Evolutionary conservation across 2,797 vertebrate species (phyloP), one percentile per base, ranked within the genome.

Genomic region (Bradypodion ventrale): DNA sequence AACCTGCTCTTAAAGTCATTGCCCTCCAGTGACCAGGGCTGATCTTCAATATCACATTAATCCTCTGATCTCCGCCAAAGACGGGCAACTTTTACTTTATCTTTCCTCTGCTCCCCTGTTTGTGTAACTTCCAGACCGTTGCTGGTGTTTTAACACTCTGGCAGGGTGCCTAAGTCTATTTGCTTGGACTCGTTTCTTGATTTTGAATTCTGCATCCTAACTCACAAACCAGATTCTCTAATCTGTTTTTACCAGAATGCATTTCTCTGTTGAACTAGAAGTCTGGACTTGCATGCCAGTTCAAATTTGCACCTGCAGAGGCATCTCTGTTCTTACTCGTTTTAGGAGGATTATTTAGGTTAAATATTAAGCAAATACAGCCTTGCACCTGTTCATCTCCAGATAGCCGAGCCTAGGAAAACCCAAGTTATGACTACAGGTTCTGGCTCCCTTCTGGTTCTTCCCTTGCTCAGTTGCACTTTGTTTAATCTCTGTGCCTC

Each of bases 401-500:
- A 37, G 44, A 35, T 25, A 19, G 35, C 44, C 63, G 13, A 66
- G 37, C 65, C 70, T n/a, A 27, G 29, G n/a, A 79, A 74, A 74
- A 62, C 44, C n/a, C 73, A 40, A 66, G 25, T 16, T 25, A 29
- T 35, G 25, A 68, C 60, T 32, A 10, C 25, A 44, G 6, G 21
- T n/a, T 78, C 52, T 62, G 27, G 68, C 9, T 59, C 19, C 66
- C 5, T 46, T 62, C 63, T 69, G 49, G 7, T 46, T 62, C 65
- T 70, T 62, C 42, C 42, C 42, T 25, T 76, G 29, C 29, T 76
- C 19, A 62, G 13, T 52, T 46, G 79, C 52, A 59, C 56, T 81
- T 76, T 81, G 74, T 69, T 70, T 85, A 62, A 44, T 60, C 32
- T 76, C 73, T 40, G 52, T 76, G 70, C 52, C 74, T 76, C 84